A percentile compares a stretch with the other conserved stretches of the same genome.
phyloP scores from a whole-genome alignment of 2,113 vertebrate genomes.

The Stegastes partitus region DNA sequence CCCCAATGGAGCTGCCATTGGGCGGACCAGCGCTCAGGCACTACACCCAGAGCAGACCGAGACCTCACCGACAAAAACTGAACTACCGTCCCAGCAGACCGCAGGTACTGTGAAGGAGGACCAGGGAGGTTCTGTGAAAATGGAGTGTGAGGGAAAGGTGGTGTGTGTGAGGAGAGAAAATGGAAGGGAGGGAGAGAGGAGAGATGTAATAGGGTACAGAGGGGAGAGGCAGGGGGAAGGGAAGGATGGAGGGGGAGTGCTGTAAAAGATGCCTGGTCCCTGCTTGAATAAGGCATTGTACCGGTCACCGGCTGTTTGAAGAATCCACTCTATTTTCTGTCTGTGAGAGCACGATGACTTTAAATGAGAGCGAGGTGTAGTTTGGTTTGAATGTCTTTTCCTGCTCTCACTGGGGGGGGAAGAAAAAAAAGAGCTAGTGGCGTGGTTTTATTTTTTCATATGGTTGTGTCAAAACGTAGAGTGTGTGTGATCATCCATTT shows the following conservation, averaged over 20 bases:
- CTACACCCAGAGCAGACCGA: slow-evolving; percentile 84
- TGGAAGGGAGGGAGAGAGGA: slow-evolving; percentile 69
- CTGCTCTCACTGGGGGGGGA: slow-evolving; percentile 8
- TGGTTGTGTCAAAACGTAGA: slow-evolving; percentile 29
- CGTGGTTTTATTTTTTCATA: slow-evolving; percentile 12
- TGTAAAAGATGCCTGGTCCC: slow-evolving; percentile 73
- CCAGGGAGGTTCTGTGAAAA: slow-evolving; percentile 49
- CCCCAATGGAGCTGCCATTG: slow-evolving; percentile 85
- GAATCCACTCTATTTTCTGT: slow-evolving; percentile 45
- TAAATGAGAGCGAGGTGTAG: slow-evolving; percentile 20
- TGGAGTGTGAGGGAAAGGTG: slow-evolving; percentile 59
- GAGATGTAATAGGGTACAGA: slow-evolving; percentile 73
- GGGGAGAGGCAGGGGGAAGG: slow-evolving; percentile 81
- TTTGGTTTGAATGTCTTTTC: slow-evolving; percentile 49
- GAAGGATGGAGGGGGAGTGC: slow-evolving; percentile 72
- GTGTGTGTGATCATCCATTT: slow-evolving; percentile 56
- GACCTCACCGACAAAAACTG: slow-evolving; percentile 83
- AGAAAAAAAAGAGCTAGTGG: slow-evolving; percentile 9
- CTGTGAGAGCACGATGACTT: slow-evolving; percentile 16
- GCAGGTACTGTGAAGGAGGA: slow-evolving; percentile 74
- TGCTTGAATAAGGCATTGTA: slow-evolving; percentile 74
- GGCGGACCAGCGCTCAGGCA: slow-evolving; percentile 83
- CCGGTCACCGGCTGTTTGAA: slow-evolving; percentile 68
- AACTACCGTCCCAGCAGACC: slow-evolving; percentile 82
- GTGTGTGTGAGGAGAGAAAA: slow-evolving; percentile 64